Evolutionary conservation across 2,888 invertebrate species (phyloP), one percentile per base, ranked within the genome.

Genomic region (Fissipunctia ypsillon): DNA sequence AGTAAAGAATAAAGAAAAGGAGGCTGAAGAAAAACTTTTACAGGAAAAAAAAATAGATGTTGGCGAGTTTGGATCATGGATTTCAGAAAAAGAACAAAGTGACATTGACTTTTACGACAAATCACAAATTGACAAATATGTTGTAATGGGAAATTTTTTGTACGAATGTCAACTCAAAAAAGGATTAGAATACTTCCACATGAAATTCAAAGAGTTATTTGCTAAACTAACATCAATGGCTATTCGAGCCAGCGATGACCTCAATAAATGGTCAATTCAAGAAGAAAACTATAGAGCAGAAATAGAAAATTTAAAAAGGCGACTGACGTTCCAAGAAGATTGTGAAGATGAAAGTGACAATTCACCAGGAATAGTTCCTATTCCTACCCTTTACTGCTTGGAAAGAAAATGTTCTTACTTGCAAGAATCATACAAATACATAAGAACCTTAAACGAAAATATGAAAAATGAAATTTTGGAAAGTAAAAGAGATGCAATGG

Each of bases 381-480:
- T 87, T 52, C 91, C 90, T 1, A 91, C 89, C 65, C 43, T 85
- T 12, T 79, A 75, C 48, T 85, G 82, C 61, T 88, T 96, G 69
- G 92, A 95, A 90, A 93, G 95, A 84, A 96, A 96, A 89, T 93
- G 96, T 84, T 87, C 85, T 31, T 96, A 94, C 88, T 89, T 96
- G 80, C 95, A 96, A 88, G 94, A 95, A 60, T 91, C 92, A 2
- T 95, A 95, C 69, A 95, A 92, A 88, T 90, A 93, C 74, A 92
- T 94, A 52, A 94, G 96, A 91, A 95, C 96, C 5, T 89, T 94
- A 54, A 96, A 97, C 85, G 94, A 97, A 76, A 96, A 97, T 80
- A 92, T 96, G 45, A 96, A 95, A 85, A 96, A 96, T 89, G 95
- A 97, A 91, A 91, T 95, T 85, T 87, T 95, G 84, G 93, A 96